Conservation (phyloP, 2,888 invertebrate species). For the Standfussiana lucernea region DNA sequence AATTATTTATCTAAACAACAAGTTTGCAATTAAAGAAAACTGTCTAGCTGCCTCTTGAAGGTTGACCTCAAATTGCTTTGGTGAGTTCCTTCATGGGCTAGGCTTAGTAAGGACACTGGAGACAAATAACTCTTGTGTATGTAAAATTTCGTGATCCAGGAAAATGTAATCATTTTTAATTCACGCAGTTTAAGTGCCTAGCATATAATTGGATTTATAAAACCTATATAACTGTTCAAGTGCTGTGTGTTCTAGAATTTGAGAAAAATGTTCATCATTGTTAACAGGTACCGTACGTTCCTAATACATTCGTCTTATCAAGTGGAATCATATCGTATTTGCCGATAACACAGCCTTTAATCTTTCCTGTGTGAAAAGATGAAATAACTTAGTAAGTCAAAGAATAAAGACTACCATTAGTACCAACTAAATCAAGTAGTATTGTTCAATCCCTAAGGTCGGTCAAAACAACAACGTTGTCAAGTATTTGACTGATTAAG, state of each 20-base stretch:
- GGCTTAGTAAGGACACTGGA: slow-evolving; percentile 11
- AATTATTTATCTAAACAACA: neutral
- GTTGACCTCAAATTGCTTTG: neutral
- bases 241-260: neutral
- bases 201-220: neutral
- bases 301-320: slow-evolving; percentile 17
- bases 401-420: neutral
- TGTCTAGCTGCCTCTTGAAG: neutral
- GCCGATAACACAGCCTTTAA: neutral
- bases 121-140: slow-evolving; percentile 4
- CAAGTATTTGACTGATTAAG: neutral
- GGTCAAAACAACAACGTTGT: neutral
- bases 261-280: neutral
- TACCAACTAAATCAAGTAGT: neutral
- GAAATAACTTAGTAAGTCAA: neutral
- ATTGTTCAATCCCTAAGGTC: neutral
- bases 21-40: slow-evolving; percentile 26
- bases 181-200: neutral
- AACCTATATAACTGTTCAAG: neutral
- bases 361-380: neutral
- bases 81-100: slow-evolving; percentile 2
- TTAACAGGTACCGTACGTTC: neutral
- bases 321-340: slow-evolving; percentile 6
- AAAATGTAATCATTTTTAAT: slow-evolving; percentile 29
- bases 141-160: slow-evolving; percentile 29